Percentiles rank a stretch among this genome's conserved stretches.
phyloP scores from a whole-genome alignment of 2,888 invertebrate genomes.

The Macrostomum cliftonense region DNA sequence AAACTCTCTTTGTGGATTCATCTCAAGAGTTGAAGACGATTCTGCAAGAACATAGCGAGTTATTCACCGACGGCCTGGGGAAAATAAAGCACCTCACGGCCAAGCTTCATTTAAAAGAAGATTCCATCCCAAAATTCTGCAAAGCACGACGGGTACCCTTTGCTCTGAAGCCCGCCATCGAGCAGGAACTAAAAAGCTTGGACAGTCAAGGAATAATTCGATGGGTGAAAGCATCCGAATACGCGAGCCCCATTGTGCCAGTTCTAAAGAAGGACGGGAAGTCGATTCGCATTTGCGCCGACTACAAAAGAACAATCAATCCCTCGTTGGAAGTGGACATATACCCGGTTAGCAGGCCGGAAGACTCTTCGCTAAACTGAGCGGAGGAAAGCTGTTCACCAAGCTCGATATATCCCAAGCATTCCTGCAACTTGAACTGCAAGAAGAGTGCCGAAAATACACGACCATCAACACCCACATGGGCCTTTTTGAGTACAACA shows the following conservation, averaged over 20 bases:
- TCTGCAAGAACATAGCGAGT: no score
- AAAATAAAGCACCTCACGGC: no score
- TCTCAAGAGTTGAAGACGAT: no score
- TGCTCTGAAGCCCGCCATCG: no score
- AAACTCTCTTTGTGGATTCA: no score
- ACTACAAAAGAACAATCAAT: no score
- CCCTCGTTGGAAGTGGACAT: neutral
- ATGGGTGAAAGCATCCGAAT: slow-evolving; percentile 5
- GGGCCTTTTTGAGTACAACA: slow-evolving; percentile 8
- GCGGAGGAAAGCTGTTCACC: neutral
- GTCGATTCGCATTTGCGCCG: neutral
- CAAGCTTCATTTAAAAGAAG: no score
- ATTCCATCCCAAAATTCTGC: no score
- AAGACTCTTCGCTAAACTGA: slow-evolving; percentile 3
- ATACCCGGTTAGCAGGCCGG: slow-evolving; percentile 4
- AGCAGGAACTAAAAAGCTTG: no score
- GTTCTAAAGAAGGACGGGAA: slow-evolving; percentile 5
- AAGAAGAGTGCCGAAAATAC: slow-evolving; percentile 2
- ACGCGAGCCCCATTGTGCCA: slow-evolving; percentile 10
- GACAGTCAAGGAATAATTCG: neutral
- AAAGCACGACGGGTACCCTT: no score
- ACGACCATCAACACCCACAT: slow-evolving; percentile 6
- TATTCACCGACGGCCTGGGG: no score
- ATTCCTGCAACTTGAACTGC: slow-evolving; percentile 7
- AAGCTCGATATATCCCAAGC: slow-evolving; percentile 10